Conservation (phyloP, 2,113 vertebrate species). For the Anhinga anhinga region DNA sequence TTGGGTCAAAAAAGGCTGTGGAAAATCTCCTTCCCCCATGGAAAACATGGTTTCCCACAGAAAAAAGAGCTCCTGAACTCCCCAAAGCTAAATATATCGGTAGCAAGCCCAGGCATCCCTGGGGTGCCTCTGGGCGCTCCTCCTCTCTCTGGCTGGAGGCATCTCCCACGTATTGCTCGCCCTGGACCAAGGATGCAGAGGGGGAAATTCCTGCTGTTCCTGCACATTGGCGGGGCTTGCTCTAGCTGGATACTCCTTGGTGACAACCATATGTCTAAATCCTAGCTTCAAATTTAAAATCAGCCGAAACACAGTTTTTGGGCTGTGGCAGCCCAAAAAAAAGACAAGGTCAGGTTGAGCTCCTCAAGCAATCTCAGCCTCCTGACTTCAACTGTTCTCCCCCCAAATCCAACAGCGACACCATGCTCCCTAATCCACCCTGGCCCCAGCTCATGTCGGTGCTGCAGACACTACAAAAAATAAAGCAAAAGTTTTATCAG, state of each 20-base stretch:
- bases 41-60: background rate
- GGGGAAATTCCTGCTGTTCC: background rate
- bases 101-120: background rate
- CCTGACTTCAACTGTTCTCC: background rate
- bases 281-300: background rate
- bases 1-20: background rate
- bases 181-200: background rate
- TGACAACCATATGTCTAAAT: fast-evolving
- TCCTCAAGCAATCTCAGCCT: background rate
- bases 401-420: background rate
- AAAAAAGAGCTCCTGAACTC: background rate
- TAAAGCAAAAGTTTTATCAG: background rate
- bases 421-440: background rate
- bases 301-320: background rate
- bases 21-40: background rate
- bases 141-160: background rate
- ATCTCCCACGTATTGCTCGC: background rate
- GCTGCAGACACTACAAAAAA: background rate
- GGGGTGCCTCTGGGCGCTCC: background rate
- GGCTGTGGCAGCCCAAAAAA: background rate
- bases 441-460: fast-evolving
- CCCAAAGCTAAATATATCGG: background rate
- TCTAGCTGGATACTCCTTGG: background rate
- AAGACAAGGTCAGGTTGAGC: background rate
- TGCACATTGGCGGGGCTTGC: background rate